Evolutionary conservation across 1,140 invertebrate genomes (phyloP), one percentile per base, ranked within the genome.

Genomic region (Stegodyphus dumicola): DNA sequence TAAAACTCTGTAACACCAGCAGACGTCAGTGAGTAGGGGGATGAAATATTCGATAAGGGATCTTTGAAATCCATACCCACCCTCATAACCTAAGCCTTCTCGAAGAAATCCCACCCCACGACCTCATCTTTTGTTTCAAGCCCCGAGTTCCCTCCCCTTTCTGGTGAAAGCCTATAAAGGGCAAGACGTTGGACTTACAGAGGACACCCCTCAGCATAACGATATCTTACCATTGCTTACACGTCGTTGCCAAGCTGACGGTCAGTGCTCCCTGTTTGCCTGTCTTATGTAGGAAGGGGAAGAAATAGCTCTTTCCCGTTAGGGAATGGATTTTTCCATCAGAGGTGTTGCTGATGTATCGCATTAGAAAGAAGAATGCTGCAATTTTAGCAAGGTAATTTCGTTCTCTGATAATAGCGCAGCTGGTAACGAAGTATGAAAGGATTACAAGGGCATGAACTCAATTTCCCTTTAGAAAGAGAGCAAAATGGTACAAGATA

Each of bases 261-360:
- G 78, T 73, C 78, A 73, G 65, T 71, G n/a, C 56, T 13, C 0
- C 51, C 65, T 1, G 56, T 11, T 2, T 60, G 9, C 56, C 5
- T 15, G 56, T 60, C 9, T 60, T 60, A 11, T 60, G 9, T 9
- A 33, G 33, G 33, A 33, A 33, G 33, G 33, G 33, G 33, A 33
- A 33, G 33, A 60, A 15, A 60, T 60, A 11, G 56, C 56, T 60
- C 9, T 15, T 53, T 80, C 53, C 33, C 78, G 67, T 48, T 73
- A n/a, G 18, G 78, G 78, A 71, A 80, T 80, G 54, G 78, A 80
- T 80, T 80, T 77, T 80, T 80, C 78, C 78, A 80, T 80, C 67
- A 80, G 69, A 73, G 78, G 67, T 80, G 78, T 73, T 80, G 51
- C 64, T 17, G 69, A 73, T 71, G 67, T 60, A 71, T 49, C 77